Percentiles rank a stretch among this genome's conserved stretches.
phyloP scores from a whole-genome alignment of 2,888 invertebrate genomes.

The Gymnosoma rotundatum region DNA sequence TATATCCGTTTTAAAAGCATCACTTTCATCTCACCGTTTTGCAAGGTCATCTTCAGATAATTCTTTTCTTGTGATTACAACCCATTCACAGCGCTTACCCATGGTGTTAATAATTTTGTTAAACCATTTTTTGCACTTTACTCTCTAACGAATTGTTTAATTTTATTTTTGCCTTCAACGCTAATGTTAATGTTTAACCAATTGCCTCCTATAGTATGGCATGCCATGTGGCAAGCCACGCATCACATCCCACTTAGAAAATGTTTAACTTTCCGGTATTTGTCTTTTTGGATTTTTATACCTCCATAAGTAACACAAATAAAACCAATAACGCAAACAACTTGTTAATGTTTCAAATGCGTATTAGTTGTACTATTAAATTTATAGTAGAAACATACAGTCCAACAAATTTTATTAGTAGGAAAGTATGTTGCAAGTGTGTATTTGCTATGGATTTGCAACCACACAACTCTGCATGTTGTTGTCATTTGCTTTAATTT shows the following conservation, averaged over 20 bases:
- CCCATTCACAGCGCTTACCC: neutral
- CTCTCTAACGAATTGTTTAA: conserved; percentile 55
- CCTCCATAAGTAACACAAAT: conserved; percentile 50
- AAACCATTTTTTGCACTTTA: conserved; percentile 70
- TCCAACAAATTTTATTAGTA: neutral
- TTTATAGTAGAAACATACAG: conserved; percentile 20
- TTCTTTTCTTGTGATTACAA: neutral
- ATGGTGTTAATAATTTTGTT: conserved; percentile 51
- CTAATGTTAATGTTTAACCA: conserved; percentile 32
- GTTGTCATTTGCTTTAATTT: conserved; percentile 70
- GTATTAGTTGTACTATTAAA: conserved; percentile 57
- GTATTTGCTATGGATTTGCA: conserved; percentile 43
- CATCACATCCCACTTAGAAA: conserved; percentile 70
- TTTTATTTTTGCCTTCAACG: conserved; percentile 27
- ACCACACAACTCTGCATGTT: conserved; percentile 69
- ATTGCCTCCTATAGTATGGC: conserved; percentile 54
- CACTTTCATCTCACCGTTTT: too few relatives aligned
- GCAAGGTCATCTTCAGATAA: neutral
- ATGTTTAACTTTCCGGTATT: conserved; percentile 70
- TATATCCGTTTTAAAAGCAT: too few relatives aligned
- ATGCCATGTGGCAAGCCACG: conserved; percentile 67
- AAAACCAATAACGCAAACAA: conserved; percentile 48
- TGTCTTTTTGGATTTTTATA: conserved; percentile 64
- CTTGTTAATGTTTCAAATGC: conserved; percentile 65
- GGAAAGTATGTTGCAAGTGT: conserved; percentile 33